phyloP scores from a whole-genome alignment of 2,888 invertebrate species.

The Mesorhabditis sp. region DNA sequence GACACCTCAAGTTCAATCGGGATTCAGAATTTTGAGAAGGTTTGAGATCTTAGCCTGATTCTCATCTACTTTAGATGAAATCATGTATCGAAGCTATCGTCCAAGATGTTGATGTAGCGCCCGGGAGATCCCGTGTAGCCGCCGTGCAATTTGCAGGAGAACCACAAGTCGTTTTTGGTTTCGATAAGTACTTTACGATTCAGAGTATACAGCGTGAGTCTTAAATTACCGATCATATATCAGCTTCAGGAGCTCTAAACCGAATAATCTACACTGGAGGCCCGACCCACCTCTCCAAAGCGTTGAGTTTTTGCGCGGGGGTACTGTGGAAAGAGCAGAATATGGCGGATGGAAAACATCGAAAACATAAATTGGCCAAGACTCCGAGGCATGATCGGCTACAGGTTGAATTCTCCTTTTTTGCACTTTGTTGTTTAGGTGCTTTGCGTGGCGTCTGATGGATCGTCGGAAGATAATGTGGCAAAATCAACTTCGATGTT shows the following conservation, averaged over 20 bases:
- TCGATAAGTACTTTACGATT: constrained; percentile 47
- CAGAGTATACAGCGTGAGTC: constrained; percentile 35
- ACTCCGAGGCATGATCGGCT: constrained; percentile 52
- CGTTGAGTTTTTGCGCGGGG: constrained; percentile 50
- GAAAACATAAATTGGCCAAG: constrained; percentile 40
- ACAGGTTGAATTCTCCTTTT: constrained; percentile 25
- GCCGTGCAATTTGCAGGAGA: constrained; percentile 46
- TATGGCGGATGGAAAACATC: constrained; percentile 33
- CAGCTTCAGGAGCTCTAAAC: constrained; percentile 41
- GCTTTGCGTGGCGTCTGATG: constrained; percentile 50
- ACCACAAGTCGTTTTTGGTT: constrained; percentile 51
- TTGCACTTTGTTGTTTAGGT: constrained; percentile 23
- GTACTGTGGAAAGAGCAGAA: constrained; percentile 53
- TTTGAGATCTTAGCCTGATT: constrained; percentile 12
- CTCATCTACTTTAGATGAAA: constrained; percentile 29
- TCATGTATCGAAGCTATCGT: constrained; percentile 34
- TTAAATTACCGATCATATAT: constrained; percentile 7
- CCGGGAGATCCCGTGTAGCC: constrained; percentile 46
- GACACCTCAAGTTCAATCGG: constrained; percentile 50
- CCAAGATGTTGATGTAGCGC: constrained; percentile 48
- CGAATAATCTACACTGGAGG: constrained; percentile 54
- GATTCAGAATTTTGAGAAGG: constrained; percentile 44
- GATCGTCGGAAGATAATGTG: constrained; percentile 48
- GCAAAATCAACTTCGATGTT: constrained; percentile 43
- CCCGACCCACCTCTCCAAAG: constrained; percentile 52